Base-by-base conservation (phyloP, 2,888 invertebrate genomes). In the Hypselothyrea guttata region DNA sequence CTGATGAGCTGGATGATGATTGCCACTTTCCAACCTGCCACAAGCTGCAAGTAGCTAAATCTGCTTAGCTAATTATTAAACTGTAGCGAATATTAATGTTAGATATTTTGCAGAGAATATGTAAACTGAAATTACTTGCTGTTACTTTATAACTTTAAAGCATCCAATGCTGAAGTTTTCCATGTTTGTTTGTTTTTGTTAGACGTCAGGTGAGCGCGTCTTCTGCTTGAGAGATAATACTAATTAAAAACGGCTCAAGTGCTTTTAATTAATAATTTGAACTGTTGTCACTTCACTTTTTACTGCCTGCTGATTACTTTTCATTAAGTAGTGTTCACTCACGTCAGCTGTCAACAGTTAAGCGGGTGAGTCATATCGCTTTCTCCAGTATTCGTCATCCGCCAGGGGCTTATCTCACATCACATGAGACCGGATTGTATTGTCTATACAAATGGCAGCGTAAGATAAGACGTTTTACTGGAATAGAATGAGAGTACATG, bases 241-340 rank as follows among this genome's bases (percentile, higher is more conserved):
- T 65, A 69, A 69, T 69, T 65, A 65, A 65, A 60, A 58, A 51
- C 35, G 12, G 8, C 38, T 30, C 4, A 52, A 45, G 22, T 42
- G 48, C 47, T 33, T 57, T 66, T 71, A 67, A 71, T 69, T 69
- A 70, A 71, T 62, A 57, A 28, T 45, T 54, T 48, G 3, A 33
- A 15, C 35, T 47, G 42, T 51, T 60, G 52, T 54, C 42, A 28
- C 27, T 56, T 48, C 7, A 41, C 12, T 15, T 45, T 22, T 46
- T 15, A 22, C 22, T 22, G 22, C 2, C 22, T 15, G 8, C 7
- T 35, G 46, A 42, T 59, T 33, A 13, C 7, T 11, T 2, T 18
- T 58, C 68, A 67, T 63, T 54, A 47, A 22, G 22, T 22, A 5
- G 3, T 22, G 15, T 1, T 0, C 12, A 12, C 41, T 11, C 11